These are phyloP conservation scores for Stenichneumon culpator DNA, from an alignment of 2,888 invertebrate genomes.

Conservation along the genomic window DNA sequence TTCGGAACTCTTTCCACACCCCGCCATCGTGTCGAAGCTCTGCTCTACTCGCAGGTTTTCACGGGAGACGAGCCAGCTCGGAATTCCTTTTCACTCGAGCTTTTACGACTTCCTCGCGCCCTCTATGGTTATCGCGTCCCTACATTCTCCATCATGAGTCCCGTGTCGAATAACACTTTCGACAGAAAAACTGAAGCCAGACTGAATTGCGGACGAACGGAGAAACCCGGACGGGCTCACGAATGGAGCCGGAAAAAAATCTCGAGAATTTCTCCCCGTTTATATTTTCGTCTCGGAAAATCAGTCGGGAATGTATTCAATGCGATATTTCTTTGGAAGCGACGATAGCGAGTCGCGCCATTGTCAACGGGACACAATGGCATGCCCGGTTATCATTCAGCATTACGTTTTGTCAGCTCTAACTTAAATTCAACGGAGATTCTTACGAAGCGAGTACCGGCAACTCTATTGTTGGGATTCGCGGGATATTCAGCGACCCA, in stretches of 20 bases:
- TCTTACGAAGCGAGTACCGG: not conserved
- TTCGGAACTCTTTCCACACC: slow-evolving; percentile 30
- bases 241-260: not conserved
- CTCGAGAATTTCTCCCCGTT: not conserved
- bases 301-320: not conserved
- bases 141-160: slow-evolving; percentile 34
- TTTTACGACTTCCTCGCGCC: slow-evolving; percentile 32
- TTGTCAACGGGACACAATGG: not conserved
- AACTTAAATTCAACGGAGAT: not conserved
- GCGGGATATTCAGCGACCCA: not conserved
- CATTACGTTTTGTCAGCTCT: not conserved
- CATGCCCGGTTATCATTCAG: not conserved
- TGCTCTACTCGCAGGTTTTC: slow-evolving; percentile 18
- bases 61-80: slow-evolving; percentile 19
- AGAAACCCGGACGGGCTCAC: slow-evolving; percentile 1
- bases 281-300: not conserved
- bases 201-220: not conserved
- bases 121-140: slow-evolving; percentile 34
- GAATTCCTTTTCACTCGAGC: slow-evolving; percentile 41
- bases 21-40: slow-evolving; percentile 24
- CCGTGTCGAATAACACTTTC: slow-evolving; percentile 19
- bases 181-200: slow-evolving; percentile 8
- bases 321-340: not conserved
- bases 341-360: not conserved
- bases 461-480: not conserved